Percentiles rank a stretch among this genome's conserved stretches.
phyloP scores from a whole-genome alignment of 2,113 vertebrate species.

The Dissostichus mawsoni region DNA sequence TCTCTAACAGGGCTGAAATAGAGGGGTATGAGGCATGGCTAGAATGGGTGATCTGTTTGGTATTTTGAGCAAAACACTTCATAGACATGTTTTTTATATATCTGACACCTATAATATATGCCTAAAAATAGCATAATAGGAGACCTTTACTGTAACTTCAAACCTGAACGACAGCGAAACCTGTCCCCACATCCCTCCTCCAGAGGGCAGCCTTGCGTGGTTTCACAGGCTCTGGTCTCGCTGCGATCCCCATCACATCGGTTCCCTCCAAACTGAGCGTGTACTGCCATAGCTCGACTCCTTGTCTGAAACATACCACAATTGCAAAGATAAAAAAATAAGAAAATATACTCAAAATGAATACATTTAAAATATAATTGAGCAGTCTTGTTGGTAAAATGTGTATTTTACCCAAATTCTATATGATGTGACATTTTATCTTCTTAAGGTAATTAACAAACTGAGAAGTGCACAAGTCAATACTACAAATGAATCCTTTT shows the following conservation, averaged over 20 bases:
- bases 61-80: too few species aligned
- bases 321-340: neutral
- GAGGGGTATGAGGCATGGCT: too few species aligned
- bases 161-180: conserved; percentile 93
- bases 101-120: too few species aligned
- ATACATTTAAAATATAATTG: neutral
- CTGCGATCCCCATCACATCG: conserved; percentile 81
- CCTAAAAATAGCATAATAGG: too few species aligned
- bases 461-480: neutral
- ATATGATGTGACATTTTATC: neutral
- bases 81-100: too few species aligned
- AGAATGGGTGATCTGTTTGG: too few species aligned
- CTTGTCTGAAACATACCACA: conserved; percentile 80
- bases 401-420: neutral
- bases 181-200: conserved; percentile 89
- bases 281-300: conserved; percentile 82
- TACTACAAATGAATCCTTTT: neutral
- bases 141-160: neutral
- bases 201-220: conserved; percentile 86
- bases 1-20: too few species aligned
- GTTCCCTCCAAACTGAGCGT: conserved; percentile 89
- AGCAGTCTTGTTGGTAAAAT: neutral
- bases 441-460: neutral
- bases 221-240: conserved; percentile 83
- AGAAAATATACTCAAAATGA: neutral